Evolutionary conservation across 2,797 vertebrate species (phyloP).

Genomic region (Phrynocephalus vlangalii): DNA sequence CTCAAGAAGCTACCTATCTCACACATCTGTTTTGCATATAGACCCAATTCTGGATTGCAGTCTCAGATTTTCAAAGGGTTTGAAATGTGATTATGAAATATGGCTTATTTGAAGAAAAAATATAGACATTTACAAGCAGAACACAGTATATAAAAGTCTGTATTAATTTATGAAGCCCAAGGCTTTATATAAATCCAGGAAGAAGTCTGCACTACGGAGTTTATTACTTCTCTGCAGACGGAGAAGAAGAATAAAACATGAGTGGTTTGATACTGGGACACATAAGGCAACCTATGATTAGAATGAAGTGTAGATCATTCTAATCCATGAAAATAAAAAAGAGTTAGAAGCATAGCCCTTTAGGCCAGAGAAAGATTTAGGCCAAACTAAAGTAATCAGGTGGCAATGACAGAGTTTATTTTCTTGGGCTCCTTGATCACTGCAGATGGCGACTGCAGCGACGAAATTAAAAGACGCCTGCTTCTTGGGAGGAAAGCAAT

Average conservation of each 20-base stretch:
- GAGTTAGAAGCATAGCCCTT: not conserved
- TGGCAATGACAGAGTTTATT: no score
- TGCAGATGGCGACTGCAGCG: no score
- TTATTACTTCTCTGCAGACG: constrained; percentile 1
- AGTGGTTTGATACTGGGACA: not conserved
- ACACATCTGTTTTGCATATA: constrained; percentile 22
- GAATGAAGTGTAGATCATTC: not conserved
- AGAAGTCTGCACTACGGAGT: not conserved
- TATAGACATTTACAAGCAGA: constrained; percentile 40
- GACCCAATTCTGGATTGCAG: not conserved
- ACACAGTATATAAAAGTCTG: not conserved
- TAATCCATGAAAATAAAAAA: not conserved
- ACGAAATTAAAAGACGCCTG: no score
- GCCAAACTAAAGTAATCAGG: not conserved
- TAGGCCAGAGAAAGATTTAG: not conserved
- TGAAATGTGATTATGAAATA: constrained; percentile 40
- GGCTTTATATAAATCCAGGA: constrained; percentile 27
- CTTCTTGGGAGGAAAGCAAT: no score
- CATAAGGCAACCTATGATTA: not conserved
- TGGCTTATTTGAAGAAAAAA: constrained; percentile 31
- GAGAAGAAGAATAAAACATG: not conserved
- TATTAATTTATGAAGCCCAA: constrained; percentile 22
- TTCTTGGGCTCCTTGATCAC: no score
- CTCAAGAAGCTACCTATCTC: constrained; percentile 37
- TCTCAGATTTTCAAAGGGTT: not conserved